Evolutionary conservation across 1,140 invertebrate species (phyloP), one percentile per base, ranked within the genome.

Genomic region (Halesus radiatus): DNA sequence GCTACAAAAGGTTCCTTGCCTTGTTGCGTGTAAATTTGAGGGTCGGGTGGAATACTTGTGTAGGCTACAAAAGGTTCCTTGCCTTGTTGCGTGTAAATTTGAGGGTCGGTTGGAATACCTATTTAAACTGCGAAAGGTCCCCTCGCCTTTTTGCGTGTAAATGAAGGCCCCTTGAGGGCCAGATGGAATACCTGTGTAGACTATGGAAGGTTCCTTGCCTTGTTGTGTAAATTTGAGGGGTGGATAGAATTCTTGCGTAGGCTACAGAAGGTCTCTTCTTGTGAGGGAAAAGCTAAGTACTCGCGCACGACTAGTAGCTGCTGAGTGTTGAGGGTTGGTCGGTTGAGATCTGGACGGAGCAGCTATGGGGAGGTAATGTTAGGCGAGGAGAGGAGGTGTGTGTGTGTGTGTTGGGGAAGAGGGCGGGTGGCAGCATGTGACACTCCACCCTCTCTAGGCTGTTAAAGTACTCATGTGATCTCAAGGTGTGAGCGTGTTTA

Each of bases 401-500:
- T n/a, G n/a, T n/a, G n/a, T n/a, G n/a, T n/a, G n/a, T n/a, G n/a
- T 37, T 37, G 32, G 32, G 7, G 32, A 37, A 45, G 37, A 13
- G 37, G 37, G 37, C 37, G 7, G 37, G 10, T 10, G 26, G 26
- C 26, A 29, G 45, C 52, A n/a, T 29, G 37, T 52, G 45, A 13
- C 37, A 66, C 78, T 74, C 76, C 70, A 16, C 74, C 80, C 80
- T 50, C 78, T 70, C 15, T 70, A 74, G 83, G 80, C 83, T 82
- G 80, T 79, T 78, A 52, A 79, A 81, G 82, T 81, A 81, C 82
- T 80, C 83, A 82, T 82, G 83, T 84, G 83, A 84, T 84, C 83
- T 84, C 83, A 84, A 80, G 80, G 80, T 80, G 83, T 84, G 80
- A 82, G 80, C 74, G 82, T 83, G 80, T 84, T 84, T 80, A 81